phyloP scores from a whole-genome alignment of 2,888 invertebrate genomes.

The Heliconius charithonia region DNA sequence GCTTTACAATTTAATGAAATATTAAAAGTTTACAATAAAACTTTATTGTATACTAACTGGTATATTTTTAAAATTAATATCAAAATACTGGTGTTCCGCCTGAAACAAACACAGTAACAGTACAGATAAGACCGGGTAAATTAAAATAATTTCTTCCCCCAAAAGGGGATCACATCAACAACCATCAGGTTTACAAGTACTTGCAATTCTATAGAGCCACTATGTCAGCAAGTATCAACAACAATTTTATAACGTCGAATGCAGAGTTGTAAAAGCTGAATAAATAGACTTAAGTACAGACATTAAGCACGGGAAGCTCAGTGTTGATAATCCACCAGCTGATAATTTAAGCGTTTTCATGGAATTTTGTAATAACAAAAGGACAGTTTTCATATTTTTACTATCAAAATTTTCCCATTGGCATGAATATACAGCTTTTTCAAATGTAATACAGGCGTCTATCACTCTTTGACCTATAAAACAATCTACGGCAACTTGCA shows the following conservation, averaged over 20 bases:
- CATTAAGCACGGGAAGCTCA: conserved; percentile 62
- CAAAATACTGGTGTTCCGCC: too few species aligned
- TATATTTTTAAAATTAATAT: too few species aligned
- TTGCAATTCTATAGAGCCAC: too few species aligned
- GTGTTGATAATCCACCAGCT: conserved; percentile 62
- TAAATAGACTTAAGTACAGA: conserved; percentile 61
- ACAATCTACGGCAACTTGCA: conserved; percentile 64
- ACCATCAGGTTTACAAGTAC: too few species aligned
- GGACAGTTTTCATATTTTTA: conserved; percentile 60
- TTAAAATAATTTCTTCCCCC: too few species aligned
- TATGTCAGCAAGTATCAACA: not conserved
- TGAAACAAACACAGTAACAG: too few species aligned
- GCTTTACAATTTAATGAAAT: too few species aligned
- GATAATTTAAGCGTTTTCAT: conserved; percentile 64
- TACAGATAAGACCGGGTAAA: too few species aligned
- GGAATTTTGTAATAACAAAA: conserved; percentile 55
- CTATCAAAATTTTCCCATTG: conserved; percentile 67
- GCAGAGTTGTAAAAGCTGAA: conserved; percentile 61
- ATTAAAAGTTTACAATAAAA: too few species aligned
- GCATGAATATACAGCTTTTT: conserved; percentile 61
- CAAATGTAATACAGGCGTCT: conserved; percentile 59
- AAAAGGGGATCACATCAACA: too few species aligned
- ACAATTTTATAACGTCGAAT: not conserved
- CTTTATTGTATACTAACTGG: too few species aligned
- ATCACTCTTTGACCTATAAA: conserved; percentile 63